Base-by-base conservation (phyloP, 2,113 vertebrate genomes). In the Callocephalon fimbriatum region DNA sequence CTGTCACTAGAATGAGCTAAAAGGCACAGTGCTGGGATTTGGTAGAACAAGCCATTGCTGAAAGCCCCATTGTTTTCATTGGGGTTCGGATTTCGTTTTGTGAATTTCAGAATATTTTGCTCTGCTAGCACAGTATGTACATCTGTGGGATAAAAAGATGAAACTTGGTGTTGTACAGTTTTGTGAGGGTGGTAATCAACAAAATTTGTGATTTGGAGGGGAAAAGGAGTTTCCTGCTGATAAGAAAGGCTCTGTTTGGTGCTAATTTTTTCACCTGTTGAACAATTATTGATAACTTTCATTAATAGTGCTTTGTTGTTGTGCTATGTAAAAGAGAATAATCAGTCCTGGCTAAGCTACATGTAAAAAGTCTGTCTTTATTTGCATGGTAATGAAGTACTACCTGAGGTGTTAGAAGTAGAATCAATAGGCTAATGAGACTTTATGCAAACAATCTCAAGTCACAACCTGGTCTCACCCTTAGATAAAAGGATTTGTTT, bases 371-470 rank as follows among this genome's bases (percentile, higher is more conserved):
- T 56, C 58, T 83, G 83, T 87, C 70, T 94, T 76, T 94, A 95
- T 96, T 97, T 96, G 93, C 95, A 97, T 96, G 75, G 68, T 96
- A 97, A 97, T 97, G 96, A 97, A 95, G 70, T 84, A 67, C 75
- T 94, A 96, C 86, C 82, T 61, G 44, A 95, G 86, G 84, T 95
- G 95, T 93, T 96, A 74, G 90, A 90, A 96, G 75, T 44, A 77
- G 94, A 94, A 97, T 97, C 90, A 92, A 96, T 92, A 93, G 95
- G 90, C 88, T 97, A 97, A 98, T 97, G 95, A 97, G 94, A 96
- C 96, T 97, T 97, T 97, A 98, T 95, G 93, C 92, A 97, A 98
- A 96, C 88, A 71, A 82, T 95, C 93, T 94, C 72, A 65, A 92
- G 86, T 23, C 93, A 91, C 90, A 96, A 73, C 61, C 48, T 73